These are phyloP conservation scores for Sinhomidia bicolor DNA, from an alignment of 2,888 invertebrate species.

Conservation along the genomic window DNA sequence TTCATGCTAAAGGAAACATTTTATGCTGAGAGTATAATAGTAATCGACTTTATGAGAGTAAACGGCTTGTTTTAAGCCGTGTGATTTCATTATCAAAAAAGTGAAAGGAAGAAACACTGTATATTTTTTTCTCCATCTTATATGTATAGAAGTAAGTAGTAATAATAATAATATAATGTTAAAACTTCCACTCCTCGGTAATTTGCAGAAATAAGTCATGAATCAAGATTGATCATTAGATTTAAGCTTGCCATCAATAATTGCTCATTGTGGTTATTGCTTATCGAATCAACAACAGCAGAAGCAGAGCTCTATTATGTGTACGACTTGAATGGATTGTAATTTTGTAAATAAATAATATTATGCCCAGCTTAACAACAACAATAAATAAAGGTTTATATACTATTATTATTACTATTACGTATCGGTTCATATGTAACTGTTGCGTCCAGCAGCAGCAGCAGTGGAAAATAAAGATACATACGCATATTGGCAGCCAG, in stretches of 20 bases:
- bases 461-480: too few species aligned
- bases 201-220: constrained; percentile 71
- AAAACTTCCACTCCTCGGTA: constrained; percentile 56
- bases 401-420: too few species aligned
- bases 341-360: neutral
- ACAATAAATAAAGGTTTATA: neutral
- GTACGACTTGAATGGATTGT: neutral
- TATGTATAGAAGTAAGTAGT: too few species aligned
- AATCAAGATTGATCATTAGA: constrained; percentile 69
- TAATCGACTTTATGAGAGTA: neutral
- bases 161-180: constrained; percentile 21
- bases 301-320: too few species aligned
- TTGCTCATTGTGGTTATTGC: neutral
- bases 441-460: too few species aligned
- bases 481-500: constrained; percentile 23
- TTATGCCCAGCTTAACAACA: neutral
- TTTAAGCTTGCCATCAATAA: constrained; percentile 36
- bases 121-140: neutral
- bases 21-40: neutral
- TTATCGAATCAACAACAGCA: neutral
- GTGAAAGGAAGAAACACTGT: constrained; percentile 42
- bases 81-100: constrained; percentile 41
- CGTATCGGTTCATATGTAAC: too few species aligned
- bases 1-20: constrained; percentile 15
- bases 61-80: neutral